A percentile compares a stretch with the other conserved stretches of the same genome.
Conservation (phyloP, 2,797 vertebrate species). For the Megalops cyprinoides region DNA sequence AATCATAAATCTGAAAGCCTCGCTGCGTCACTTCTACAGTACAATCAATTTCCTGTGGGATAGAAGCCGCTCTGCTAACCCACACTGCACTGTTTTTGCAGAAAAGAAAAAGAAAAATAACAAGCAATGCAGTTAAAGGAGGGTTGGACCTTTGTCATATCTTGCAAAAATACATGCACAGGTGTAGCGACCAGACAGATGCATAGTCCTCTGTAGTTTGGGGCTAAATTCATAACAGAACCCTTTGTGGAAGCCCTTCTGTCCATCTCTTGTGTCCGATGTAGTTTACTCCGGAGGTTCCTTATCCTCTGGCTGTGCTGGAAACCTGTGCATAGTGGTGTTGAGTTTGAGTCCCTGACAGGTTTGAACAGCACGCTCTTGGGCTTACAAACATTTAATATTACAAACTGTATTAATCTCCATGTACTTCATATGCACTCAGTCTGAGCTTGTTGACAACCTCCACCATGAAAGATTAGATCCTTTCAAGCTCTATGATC, state of each 20-base stretch:
- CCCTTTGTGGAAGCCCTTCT: background rate
- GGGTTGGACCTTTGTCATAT: background rate
- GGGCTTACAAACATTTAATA: conserved; percentile 3
- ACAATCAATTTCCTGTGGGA: too few species aligned
- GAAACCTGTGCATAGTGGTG: background rate
- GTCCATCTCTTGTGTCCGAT: background rate
- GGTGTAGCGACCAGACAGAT: background rate
- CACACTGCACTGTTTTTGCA: too few species aligned
- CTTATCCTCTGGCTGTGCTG: background rate
- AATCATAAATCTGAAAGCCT: too few species aligned
- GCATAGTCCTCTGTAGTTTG: background rate
- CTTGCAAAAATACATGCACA: background rate
- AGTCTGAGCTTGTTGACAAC: background rate
- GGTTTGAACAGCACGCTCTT: background rate
- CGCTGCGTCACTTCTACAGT: too few species aligned
- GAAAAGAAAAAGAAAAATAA: too few species aligned
- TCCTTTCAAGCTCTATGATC: background rate
- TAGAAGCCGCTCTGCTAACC: too few species aligned
- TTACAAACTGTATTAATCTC: background rate
- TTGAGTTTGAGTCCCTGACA: background rate
- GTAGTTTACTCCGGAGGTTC: background rate
- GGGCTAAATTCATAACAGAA: conserved; percentile 2
- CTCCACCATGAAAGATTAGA: background rate
- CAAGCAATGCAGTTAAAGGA: too few species aligned
- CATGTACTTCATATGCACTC: background rate